phyloP scores from a whole-genome alignment of 1,140 invertebrate species.

The Aphaenogaster ashmeadi region DNA sequence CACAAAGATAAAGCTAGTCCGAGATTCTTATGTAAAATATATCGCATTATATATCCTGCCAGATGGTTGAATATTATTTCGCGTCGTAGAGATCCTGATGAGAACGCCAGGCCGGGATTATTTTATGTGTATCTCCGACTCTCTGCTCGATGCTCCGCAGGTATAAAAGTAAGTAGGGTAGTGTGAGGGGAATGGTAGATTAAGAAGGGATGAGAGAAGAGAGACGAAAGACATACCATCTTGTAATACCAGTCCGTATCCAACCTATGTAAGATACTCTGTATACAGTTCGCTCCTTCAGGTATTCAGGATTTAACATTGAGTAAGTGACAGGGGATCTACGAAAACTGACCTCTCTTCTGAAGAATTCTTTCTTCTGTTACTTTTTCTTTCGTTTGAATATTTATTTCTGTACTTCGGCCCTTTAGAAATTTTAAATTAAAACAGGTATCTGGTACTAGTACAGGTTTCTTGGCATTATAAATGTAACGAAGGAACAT shows the following conservation, averaged over 20 bases:
- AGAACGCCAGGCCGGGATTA: conserved; percentile 82
- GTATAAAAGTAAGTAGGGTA: conserved; percentile 77
- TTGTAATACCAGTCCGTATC: not conserved
- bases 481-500: conserved; percentile 1
- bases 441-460: conserved; percentile 72
- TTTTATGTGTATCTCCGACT: conserved; percentile 80
- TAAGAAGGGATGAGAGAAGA: not conserved
- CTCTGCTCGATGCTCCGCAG: conserved; percentile 68
- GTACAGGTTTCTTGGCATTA: conserved; percentile 22
- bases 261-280: conserved; percentile 50
- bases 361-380: not conserved
- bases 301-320: conserved; percentile 21
- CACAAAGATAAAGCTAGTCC: not conserved
- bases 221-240: conserved; percentile 10
- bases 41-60: conserved; percentile 54
- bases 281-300: conserved; percentile 2
- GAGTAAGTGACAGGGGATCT: conserved; percentile 71
- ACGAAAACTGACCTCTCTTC: conserved; percentile 25
- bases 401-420: conserved; percentile 43
- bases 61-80: conserved; percentile 80
- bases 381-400: not conserved
- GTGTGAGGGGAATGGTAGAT: conserved; percentile 4
- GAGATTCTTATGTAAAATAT: conserved; percentile 74
- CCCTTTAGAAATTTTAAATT: conserved; percentile 72
- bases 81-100: conserved; percentile 84